These are phyloP conservation scores for Clivina fossor DNA, from an alignment of 2,888 invertebrate genomes.

Conservation along the genomic window DNA sequence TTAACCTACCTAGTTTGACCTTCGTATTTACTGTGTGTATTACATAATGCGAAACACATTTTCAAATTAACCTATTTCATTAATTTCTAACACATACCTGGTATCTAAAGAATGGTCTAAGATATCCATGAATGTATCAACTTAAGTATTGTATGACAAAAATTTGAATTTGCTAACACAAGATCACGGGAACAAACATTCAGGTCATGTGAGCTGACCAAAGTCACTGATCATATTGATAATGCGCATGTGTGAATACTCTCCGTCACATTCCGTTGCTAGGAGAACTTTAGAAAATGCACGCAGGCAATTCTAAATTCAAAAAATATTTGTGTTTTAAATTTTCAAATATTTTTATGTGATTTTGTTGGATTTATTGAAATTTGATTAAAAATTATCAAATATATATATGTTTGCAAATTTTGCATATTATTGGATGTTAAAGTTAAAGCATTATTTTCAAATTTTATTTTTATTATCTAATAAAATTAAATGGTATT, in stretches of 20 bases:
- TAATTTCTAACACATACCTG: conserved; percentile 55
- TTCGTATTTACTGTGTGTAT: conserved; percentile 48
- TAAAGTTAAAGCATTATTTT: too few relatives aligned
- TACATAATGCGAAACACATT: conserved; percentile 53
- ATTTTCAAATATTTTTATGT: too few relatives aligned
- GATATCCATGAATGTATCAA: conserved; percentile 57
- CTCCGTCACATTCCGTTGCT: too few relatives aligned
- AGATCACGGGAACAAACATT: conserved; percentile 74
- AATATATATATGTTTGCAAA: too few relatives aligned
- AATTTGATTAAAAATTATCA: too few relatives aligned
- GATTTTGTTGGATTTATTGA: too few relatives aligned
- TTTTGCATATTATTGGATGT: too few relatives aligned
- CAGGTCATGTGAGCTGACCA: conserved; percentile 68
- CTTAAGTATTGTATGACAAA: conserved; percentile 53
- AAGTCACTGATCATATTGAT: conserved; percentile 38
- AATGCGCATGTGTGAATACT: conserved; percentile 40
- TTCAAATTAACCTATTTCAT: conserved; percentile 38
- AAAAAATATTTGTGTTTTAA: too few relatives aligned
- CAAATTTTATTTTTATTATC: too few relatives aligned
- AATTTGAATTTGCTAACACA: conserved; percentile 68
- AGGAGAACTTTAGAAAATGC: too few relatives aligned
- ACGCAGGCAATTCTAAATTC: too few relatives aligned
- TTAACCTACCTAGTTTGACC: conserved; percentile 49
- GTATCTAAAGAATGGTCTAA: conserved; percentile 63
- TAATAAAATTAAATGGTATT: too few relatives aligned